Percentiles rank a stretch among this genome's conserved stretches.
phyloP scores from a whole-genome alignment of 2,888 invertebrate species.

The Yponomeuta malinellus region DNA sequence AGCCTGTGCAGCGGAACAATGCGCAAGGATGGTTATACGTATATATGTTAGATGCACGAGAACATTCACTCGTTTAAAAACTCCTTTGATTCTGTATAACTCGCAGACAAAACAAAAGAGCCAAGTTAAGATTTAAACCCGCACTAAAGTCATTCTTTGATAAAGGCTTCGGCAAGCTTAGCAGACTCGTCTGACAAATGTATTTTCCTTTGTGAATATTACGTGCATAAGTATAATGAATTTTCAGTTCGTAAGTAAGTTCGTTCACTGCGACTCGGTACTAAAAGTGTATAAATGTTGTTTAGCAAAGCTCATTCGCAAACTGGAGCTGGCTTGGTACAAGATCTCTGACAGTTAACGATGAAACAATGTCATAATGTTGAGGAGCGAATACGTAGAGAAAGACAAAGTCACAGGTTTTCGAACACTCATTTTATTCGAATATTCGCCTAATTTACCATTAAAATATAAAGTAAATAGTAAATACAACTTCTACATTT shows the following conservation, averaged over 20 bases:
- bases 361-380: constrained; percentile 11
- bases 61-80: not conserved
- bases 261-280: not conserved
- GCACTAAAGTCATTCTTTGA: not conserved
- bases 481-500: too few relatives aligned
- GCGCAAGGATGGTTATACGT: constrained; percentile 31
- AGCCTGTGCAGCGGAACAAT: constrained; percentile 66
- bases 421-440: too few relatives aligned
- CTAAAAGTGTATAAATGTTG: not conserved
- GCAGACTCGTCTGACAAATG: not conserved
- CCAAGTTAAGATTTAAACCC: not conserved
- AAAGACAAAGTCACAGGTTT: constrained; percentile 22
- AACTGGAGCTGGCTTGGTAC: not conserved
- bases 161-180: not conserved
- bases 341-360: constrained; percentile 7
- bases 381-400: constrained; percentile 24
- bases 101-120: not conserved
- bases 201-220: not conserved
- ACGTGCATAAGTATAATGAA: not conserved
- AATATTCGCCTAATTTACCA: too few relatives aligned
- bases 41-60: not conserved
- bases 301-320: not conserved
- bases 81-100: not conserved
- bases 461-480: too few relatives aligned
- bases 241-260: not conserved